Base-by-base conservation (phyloP, 2,888 invertebrate genomes). In the Orthosia gothica region DNA sequence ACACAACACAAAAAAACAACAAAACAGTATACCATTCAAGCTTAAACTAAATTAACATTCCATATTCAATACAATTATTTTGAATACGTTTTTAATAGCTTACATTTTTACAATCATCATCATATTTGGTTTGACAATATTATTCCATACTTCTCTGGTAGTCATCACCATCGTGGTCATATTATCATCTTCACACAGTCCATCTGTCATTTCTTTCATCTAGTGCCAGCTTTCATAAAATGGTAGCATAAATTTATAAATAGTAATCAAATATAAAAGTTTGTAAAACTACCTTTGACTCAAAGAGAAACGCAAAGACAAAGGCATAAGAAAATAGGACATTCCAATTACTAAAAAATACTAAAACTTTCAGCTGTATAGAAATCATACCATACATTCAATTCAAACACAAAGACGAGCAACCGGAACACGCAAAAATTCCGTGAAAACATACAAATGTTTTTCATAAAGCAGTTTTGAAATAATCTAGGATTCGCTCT, bases 401-500 rank as follows among this genome's bases (percentile, higher is more conserved):
- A 49, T 64, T 23, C n/a, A 9, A 54, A 62, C 11, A 55, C 16
- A 26, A 57, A 76, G 57, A 18, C n/a, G 5, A 11, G 16, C 12
- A 40, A 50, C n/a, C 9, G 16, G 40, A 26, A 65, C 13, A 26
- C 23, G 5, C 13, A 7, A 57, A 18, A 20, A 20, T 26, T 57
- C 12, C 11, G 16, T 20, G 20, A 52, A 68, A 52, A 67, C 13
- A 68, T 3, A n/a, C 20, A n/a, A 52, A 59, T n/a, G 47, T 74
- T 78, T 69, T 68, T 52, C 7, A 66, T 20, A 66, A 49, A 76
- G 12, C 65, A 76, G 70, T 72, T 62, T 62, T 50, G 50, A 64
- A 74, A 65, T 50, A 74, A 83, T 83, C 52, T 61, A 68, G 16
- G 5, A 20, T 40, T 5, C 67, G 45, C 52, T 59, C 75, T 83